Base-by-base conservation (phyloP, 2,113 vertebrate species). In the Seriola dumerili region DNA sequence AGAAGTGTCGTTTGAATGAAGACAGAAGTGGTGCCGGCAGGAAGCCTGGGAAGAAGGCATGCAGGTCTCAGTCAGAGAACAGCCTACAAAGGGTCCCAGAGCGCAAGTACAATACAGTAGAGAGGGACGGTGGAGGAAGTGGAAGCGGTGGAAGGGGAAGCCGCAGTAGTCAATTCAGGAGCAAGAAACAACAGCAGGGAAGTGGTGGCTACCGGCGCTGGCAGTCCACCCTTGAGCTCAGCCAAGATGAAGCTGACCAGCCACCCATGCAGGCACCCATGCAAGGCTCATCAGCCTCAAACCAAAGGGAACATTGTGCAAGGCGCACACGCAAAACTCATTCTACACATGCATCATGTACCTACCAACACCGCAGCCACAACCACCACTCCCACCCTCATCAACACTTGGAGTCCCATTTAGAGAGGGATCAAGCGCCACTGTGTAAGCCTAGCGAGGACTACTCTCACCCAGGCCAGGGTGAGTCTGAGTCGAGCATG, bases 31-130 rank as follows among this genome's bases (percentile, higher is more conserved):
- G 73, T 54, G 52, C 86, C 8, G 3, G 71, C 44, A 88, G 89
- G 79, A 96, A 95, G 71, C 82, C 93, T 4, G 95, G 95, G 0
- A 94, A 95, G 58, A 96, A 95, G 72, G 95, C 96, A 0, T 94
- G 95, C 58, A 94, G 96, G 38, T 97, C 96, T 0, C 96, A 97
- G 86, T 97, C 96, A 0, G 96, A 97, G 83, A 97, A 96, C 85
- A 97, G 96, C 82, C 91, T 97, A 17, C 86, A 95, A 84, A 94
- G 95, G 55, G 84, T 79, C 1, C 84, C 93, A 0, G 92, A 95
- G 13, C 91, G 94, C 38, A 96, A 95, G 76, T 96, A 94, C 78
- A 96, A 94, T 29, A 96, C 96, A 0, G 94, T 95, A 0, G 96
- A 95, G 21, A 89, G 94, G 4, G 96, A 96, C 1, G 94, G 95